Conservation (phyloP, 1,140 invertebrate genomes). For the Zophobas morio region DNA sequence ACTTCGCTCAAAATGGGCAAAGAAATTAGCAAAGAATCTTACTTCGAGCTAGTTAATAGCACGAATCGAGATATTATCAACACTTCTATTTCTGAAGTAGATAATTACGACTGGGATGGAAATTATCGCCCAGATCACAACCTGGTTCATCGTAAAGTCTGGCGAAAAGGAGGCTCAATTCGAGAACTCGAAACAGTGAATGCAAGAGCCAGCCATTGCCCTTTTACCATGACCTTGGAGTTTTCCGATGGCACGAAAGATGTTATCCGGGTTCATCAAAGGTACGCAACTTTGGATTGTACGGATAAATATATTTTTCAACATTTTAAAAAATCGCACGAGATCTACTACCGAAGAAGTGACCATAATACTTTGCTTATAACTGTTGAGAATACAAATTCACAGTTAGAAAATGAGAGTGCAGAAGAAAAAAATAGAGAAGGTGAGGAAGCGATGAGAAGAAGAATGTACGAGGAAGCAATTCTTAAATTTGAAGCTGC, state of each 20-base stretch:
- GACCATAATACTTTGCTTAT: neutral
- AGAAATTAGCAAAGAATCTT: neutral
- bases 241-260: neutral
- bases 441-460: neutral
- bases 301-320: neutral
- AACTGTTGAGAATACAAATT: neutral
- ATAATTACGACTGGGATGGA: neutral
- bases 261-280: neutral
- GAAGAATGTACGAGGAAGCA: slow-evolving; percentile 3
- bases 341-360: neutral
- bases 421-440: slow-evolving; percentile 4
- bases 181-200: neutral
- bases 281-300: neutral
- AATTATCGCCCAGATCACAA: neutral
- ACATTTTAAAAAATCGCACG: neutral
- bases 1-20: neutral
- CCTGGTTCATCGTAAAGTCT: neutral
- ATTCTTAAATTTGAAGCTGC: neutral
- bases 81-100: neutral
- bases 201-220: neutral
- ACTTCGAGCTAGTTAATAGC: neutral
- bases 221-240: neutral
- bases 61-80: neutral
- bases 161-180: neutral
- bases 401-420: neutral